Percentiles rank a stretch among this genome's conserved stretches.
phyloP scores from a whole-genome alignment of 1,140 invertebrate species.

The Aculops lycopersici region DNA sequence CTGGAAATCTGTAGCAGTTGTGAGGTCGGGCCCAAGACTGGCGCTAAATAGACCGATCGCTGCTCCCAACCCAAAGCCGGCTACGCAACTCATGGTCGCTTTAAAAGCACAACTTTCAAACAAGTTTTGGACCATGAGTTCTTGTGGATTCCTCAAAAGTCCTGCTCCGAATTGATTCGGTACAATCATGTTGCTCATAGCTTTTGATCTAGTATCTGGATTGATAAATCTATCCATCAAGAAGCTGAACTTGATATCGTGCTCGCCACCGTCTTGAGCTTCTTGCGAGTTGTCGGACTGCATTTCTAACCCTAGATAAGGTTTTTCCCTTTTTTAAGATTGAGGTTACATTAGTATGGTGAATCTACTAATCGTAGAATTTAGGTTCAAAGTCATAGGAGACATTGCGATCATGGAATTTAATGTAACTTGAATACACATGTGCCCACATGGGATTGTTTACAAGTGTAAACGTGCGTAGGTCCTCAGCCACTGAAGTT shows the following conservation, averaged over 20 bases:
- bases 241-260: background rate
- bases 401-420: too few relatives aligned
- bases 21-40: slow-evolving; percentile 57
- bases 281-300: too few relatives aligned
- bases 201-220: background rate
- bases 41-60: slow-evolving; percentile 78
- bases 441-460: too few relatives aligned
- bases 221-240: background rate
- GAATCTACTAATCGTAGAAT: too few relatives aligned
- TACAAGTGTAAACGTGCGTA: too few relatives aligned
- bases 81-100: slow-evolving; percentile 48
- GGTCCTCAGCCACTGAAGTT: too few relatives aligned
- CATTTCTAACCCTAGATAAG: too few relatives aligned
- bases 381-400: too few relatives aligned
- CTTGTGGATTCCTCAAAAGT: slow-evolving; percentile 18
- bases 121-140: slow-evolving; percentile 45
- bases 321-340: too few relatives aligned
- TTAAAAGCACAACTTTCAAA: slow-evolving; percentile 80
- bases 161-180: background rate
- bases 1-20: slow-evolving; percentile 29
- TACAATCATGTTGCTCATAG: background rate
- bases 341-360: too few relatives aligned
- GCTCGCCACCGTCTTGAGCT: background rate
- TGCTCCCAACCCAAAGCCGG: slow-evolving; percentile 66
- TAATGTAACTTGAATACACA: too few relatives aligned